A percentile compares a stretch with the other conserved stretches of the same genome.
phyloP scores from a whole-genome alignment of 2,888 invertebrate species.

The Serripes groenlandicus region DNA sequence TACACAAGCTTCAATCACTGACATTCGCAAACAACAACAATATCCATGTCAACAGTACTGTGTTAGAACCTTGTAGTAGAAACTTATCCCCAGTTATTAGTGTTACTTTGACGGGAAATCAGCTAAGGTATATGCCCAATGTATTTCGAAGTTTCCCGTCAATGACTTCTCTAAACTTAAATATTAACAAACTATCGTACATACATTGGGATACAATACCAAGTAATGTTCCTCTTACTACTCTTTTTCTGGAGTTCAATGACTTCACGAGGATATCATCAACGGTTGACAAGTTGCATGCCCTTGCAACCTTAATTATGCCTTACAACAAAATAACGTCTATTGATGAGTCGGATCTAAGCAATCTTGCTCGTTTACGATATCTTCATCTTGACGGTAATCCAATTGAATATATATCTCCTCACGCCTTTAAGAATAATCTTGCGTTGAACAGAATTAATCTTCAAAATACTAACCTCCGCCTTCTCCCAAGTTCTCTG shows the following conservation, averaged over 20 bases:
- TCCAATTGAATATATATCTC: background rate
- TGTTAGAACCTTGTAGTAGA: background rate
- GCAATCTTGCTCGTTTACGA: background rate
- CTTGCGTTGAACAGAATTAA: background rate
- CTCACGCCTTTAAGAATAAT: background rate
- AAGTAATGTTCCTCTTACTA: background rate
- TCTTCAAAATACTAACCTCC: background rate
- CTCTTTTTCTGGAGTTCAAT: background rate
- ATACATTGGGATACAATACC: conserved; percentile 6
- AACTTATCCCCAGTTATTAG: background rate
- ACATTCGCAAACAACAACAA: background rate
- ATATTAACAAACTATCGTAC: background rate
- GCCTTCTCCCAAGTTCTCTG: background rate
- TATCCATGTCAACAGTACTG: background rate
- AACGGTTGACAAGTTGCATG: background rate
- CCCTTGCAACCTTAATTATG: background rate
- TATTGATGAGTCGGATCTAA: background rate
- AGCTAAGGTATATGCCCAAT: background rate
- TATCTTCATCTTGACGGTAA: background rate
- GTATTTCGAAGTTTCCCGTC: conserved; percentile 1
- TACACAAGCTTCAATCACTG: background rate
- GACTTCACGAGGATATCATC: background rate
- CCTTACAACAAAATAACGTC: background rate
- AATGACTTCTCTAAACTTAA: background rate
- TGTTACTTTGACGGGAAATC: background rate